A percentile compares a stretch with the other conserved stretches of the same genome.
These are phyloP conservation scores for Dicyrtomina minuta DNA, from an alignment of 2,888 invertebrate species.

Conservation along the genomic window DNA sequence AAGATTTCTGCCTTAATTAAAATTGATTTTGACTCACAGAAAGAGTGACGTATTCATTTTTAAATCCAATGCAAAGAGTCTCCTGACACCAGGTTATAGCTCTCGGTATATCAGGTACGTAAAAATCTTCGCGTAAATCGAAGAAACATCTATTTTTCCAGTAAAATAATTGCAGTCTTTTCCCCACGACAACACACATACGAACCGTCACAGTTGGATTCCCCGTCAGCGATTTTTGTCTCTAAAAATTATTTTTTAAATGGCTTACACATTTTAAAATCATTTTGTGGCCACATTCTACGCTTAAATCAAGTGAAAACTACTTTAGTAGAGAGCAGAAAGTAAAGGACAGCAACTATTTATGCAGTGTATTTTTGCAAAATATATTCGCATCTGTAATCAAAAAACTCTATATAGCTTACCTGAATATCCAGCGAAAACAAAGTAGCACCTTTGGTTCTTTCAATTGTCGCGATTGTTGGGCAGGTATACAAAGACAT, in stretches of 20 bases:
- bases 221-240: conserved; percentile 68
- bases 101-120: conserved; percentile 76
- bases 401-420: too few relatives aligned
- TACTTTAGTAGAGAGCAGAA: too few relatives aligned
- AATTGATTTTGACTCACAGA: conserved; percentile 71
- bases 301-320: too few relatives aligned
- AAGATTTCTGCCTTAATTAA: too few relatives aligned
- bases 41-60: conserved; percentile 75
- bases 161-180: conserved; percentile 81
- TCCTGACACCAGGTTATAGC: conserved; percentile 80
- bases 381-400: too few relatives aligned
- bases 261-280: too few relatives aligned
- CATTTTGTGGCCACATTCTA: too few relatives aligned
- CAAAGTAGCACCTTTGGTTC: conserved; percentile 83
- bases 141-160: conserved; percentile 84
- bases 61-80: conserved; percentile 83
- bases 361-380: too few relatives aligned
- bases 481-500: conserved; percentile 78
- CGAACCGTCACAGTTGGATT: conserved; percentile 74
- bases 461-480: conserved; percentile 70
- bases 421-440: conserved; percentile 80
- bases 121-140: conserved; percentile 70
- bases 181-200: conserved; percentile 82
- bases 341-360: too few relatives aligned
- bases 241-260: conserved; percentile 60